These are phyloP conservation scores for Pilophorus perplexus DNA, from an alignment of 2,888 invertebrate genomes.

Conservation along the genomic window DNA sequence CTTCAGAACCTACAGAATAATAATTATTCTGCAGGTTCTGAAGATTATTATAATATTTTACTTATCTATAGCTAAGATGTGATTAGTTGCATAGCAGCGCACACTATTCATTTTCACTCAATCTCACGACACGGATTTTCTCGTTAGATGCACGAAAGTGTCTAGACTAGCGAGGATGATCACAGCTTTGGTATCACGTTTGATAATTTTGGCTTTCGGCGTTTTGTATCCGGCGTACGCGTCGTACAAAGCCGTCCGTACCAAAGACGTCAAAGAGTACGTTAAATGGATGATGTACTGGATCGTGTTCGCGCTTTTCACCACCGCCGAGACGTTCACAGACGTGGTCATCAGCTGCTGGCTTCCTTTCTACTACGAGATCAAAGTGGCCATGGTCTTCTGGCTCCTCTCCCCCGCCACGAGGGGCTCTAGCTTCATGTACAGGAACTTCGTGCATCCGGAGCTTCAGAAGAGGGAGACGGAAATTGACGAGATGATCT, in stretches of 20 bases:
- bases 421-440: conserved; percentile 91
- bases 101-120: too few species aligned
- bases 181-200: too few species aligned
- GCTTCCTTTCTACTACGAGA: conserved; percentile 98
- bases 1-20: too few species aligned
- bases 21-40: too few species aligned
- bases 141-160: too few species aligned
- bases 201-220: conserved; percentile 94
- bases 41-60: too few species aligned
- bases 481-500: conserved; percentile 93
- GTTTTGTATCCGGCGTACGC: conserved; percentile 98
- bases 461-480: conserved; percentile 86
- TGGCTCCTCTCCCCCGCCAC: conserved; percentile 96
- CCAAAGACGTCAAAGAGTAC: conserved; percentile 98
- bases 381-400: conserved; percentile 91
- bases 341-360: conserved; percentile 89
- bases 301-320: conserved; percentile 97
- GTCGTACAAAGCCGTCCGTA: conserved; percentile 97
- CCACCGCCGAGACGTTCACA: conserved; percentile 89
- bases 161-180: too few species aligned
- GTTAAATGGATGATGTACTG: conserved; percentile 99
- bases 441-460: conserved; percentile 95
- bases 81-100: too few species aligned
- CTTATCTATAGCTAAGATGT: too few species aligned
- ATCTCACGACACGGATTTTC: too few species aligned